A percentile compares a stretch with the other conserved stretches of the same genome.
These are phyloP conservation scores for Rachycentron canadum DNA, from an alignment of 2,797 vertebrate genomes.

Conservation along the genomic window DNA sequence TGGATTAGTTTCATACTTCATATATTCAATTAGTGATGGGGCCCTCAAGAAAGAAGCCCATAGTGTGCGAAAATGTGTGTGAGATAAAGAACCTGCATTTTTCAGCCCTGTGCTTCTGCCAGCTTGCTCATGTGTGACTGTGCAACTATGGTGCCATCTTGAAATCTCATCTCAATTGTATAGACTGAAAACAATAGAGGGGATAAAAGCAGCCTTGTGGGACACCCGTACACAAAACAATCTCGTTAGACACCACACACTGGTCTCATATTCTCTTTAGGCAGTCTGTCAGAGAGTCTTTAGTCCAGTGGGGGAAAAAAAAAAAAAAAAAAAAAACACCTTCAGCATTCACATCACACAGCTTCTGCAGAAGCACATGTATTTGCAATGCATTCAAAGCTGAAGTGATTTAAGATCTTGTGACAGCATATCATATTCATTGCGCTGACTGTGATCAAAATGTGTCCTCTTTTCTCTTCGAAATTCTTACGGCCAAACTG, in stretches of 20 bases:
- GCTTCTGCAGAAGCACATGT: conserved; percentile 2
- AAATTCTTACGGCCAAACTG: conserved; percentile 10
- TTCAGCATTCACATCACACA: conserved; percentile 37
- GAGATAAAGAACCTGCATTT: conserved; percentile 27
- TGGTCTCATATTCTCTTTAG: conserved; percentile 28
- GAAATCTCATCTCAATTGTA: conserved; percentile 25
- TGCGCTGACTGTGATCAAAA: conserved; percentile 46
- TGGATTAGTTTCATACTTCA: conserved; percentile 22
- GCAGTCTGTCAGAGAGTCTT: conserved; percentile 37
- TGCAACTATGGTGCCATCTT: not conserved
- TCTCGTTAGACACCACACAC: conserved; percentile 8
- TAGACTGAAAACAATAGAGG: conserved; percentile 35
- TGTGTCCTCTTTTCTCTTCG: conserved; percentile 28
- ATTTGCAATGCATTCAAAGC: conserved; percentile 43
- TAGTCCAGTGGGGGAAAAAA: conserved; percentile 3
- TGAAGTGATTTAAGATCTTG: conserved; percentile 41
- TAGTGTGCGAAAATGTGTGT: conserved; percentile 3
- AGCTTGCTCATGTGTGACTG: conserved; percentile 30
- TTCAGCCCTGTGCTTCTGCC: conserved; percentile 3
- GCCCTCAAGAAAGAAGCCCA: not conserved
- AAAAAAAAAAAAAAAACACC: not conserved
- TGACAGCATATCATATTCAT: conserved; percentile 48
- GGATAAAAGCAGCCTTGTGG: conserved; percentile 32
- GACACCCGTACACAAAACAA: conserved; percentile 43
- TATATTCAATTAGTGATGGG: conserved; percentile 11